A percentile compares a stretch with the other conserved stretches of the same genome.
phyloP scores from a whole-genome alignment of 1,140 invertebrate genomes.

The Calliopsis andreniformis region DNA sequence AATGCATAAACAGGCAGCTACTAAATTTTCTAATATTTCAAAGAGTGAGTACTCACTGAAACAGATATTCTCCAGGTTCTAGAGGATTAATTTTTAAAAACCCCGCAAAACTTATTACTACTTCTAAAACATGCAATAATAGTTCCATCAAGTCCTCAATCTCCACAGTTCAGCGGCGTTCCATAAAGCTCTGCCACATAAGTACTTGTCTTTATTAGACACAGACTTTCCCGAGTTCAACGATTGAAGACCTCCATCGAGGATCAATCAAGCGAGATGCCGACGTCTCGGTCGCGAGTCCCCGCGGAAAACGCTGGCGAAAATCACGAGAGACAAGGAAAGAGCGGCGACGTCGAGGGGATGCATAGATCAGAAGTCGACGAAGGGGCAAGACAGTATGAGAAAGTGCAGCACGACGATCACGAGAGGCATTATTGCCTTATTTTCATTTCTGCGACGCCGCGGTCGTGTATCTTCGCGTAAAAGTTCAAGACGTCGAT shows the following conservation, averaged over 20 bases:
- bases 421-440: slow-evolving; percentile 41
- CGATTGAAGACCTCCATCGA: slow-evolving; percentile 16
- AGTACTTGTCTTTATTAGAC: not conserved
- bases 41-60: no score
- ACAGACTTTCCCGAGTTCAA: slow-evolving; percentile 1
- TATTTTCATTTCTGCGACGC: slow-evolving; percentile 55
- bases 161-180: no score
- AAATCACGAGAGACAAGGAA: not conserved
- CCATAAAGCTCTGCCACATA: no score
- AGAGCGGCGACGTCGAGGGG: not conserved
- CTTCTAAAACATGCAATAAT: no score
- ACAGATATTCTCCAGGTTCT: no score
- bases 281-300: slow-evolving; percentile 19
- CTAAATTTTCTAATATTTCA: no score
- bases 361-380: not conserved
- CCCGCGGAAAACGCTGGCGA: not conserved
- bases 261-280: slow-evolving; percentile 6
- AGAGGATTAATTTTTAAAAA: no score
- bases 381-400: slow-evolving; percentile 4
- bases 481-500: slow-evolving; percentile 67
- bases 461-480: slow-evolving; percentile 48
- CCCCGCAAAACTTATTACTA: no score
- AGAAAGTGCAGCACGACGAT: slow-evolving; percentile 47
- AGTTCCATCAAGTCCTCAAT: no score
- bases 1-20: no score